Evolutionary conservation across 2,113 vertebrate species (phyloP).

Genomic region (Herpailurus yagouaroundi): DNA sequence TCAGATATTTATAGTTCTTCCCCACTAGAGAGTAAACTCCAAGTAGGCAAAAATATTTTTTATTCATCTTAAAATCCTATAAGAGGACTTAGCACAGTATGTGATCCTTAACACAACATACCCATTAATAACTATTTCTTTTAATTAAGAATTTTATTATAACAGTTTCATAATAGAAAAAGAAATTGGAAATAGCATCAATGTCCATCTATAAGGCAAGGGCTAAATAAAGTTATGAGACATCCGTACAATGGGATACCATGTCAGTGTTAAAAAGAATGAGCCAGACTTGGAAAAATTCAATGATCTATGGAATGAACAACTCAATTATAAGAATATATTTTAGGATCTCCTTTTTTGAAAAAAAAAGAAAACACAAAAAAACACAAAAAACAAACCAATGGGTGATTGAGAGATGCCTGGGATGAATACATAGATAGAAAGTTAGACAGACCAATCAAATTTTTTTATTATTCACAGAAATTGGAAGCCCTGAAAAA

Average conservation of each 20-base stretch:
- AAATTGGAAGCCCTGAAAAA: not conserved
- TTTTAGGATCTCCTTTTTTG: not conserved
- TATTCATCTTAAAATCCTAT: not conserved
- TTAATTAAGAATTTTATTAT: not conserved
- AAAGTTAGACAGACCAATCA: not conserved
- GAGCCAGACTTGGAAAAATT: not conserved
- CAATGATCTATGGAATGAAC: not conserved
- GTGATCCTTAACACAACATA: not conserved
- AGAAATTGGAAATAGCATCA: not conserved
- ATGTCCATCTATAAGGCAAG: not conserved
- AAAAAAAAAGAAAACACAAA: not conserved
- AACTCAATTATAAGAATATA: not conserved
- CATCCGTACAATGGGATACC: not conserved
- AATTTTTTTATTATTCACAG: not conserved
- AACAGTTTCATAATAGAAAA: constrained; percentile 35
- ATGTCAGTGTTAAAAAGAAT: not conserved
- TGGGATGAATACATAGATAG: not conserved
- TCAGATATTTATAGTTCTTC: constrained; percentile 12
- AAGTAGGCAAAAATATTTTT: constrained; percentile 8
- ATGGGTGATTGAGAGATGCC: not conserved
- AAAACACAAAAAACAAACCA: not conserved
- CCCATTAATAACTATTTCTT: not conserved
- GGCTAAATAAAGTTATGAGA: not conserved
- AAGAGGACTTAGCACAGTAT: not conserved
- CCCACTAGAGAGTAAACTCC: not conserved